These are phyloP conservation scores for Falcaria lacertinaria DNA, from an alignment of 2,888 invertebrate species.

Conservation along the genomic window DNA sequence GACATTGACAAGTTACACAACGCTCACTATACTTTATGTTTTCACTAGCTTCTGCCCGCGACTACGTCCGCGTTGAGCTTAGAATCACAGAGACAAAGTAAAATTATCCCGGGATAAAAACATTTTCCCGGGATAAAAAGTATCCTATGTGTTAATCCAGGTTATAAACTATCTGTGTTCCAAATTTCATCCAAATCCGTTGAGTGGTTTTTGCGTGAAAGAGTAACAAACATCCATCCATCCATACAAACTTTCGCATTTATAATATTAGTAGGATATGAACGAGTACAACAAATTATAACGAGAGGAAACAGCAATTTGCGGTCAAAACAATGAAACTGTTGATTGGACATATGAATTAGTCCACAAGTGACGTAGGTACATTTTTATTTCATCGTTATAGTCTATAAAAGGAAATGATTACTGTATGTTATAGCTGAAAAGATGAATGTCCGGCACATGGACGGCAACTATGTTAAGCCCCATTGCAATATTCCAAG, in stretches of 20 bases:
- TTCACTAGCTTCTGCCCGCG: no score
- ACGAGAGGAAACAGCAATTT: slow-evolving; percentile 25
- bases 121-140: no score
- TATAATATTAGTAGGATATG: no score
- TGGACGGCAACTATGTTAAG: not conserved
- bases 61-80: no score
- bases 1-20: not conserved
- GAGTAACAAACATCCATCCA: no score
- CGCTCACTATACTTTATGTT: not conserved
- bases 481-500: not conserved
- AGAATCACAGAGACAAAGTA: no score
- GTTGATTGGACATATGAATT: slow-evolving; percentile 21
- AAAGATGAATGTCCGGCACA: not conserved
- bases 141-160: no score
- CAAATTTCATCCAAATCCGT: no score
- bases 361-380: slow-evolving; percentile 16
- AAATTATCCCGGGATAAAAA: no score
- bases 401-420: not conserved
- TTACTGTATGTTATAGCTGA: not conserved
- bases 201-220: no score
- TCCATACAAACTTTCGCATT: no score
- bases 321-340: slow-evolving; percentile 18
- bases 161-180: no score
- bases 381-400: not conserved
- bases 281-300: not conserved